Evolutionary conservation across 2,113 vertebrate species (phyloP), one percentile per base, ranked within the genome.

Genomic region (Panurus biarmicus): DNA sequence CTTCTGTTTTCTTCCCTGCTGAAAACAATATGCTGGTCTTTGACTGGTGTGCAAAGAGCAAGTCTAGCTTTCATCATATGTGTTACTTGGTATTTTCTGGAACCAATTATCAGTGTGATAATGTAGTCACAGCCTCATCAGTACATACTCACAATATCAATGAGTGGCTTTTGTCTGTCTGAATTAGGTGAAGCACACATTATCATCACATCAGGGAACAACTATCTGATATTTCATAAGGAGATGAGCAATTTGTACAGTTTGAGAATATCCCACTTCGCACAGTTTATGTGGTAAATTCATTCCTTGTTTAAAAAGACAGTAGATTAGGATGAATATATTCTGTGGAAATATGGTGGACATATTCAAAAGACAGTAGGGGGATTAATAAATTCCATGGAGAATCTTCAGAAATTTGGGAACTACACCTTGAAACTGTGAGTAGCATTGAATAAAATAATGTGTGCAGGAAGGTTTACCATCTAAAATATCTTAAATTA

Each of bases 371-470:
- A n/a, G n/a, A n/a, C 35, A 42, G 9, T n/a, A n/a, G 20, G n/a
- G 71, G 23, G 6, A 58, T 85, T 15, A 80, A 71, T 70, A 14
- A 47, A 57, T 45, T 85, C 1, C 3, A 22, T 50, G 28, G 98
- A 98, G 91, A 98, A 97, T 67, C 96, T 99, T 84, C 97, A 76
- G 65, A 92, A 97, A 29, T 91, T 98, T 92, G 98, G 98, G 35
- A 97, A 85, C 35, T 99, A 98, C 72, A 98, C 98, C 1, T 93
- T 99, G 87, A 96, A 95, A 76, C 97, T 99, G 47, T 97, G 98
- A 95, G 97, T 98, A 16, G 78, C 98, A 6, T 81, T 98, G 72
- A 97, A 95, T 79, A 98, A 99, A 90, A 98, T 84, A 97, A 97
- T 50, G 89, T 98, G 97, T 25, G 97, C 98, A 50, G 98, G 96